Evolutionary conservation across 1,140 invertebrate species (phyloP).

Genomic region (Drosophila suzukii): DNA sequence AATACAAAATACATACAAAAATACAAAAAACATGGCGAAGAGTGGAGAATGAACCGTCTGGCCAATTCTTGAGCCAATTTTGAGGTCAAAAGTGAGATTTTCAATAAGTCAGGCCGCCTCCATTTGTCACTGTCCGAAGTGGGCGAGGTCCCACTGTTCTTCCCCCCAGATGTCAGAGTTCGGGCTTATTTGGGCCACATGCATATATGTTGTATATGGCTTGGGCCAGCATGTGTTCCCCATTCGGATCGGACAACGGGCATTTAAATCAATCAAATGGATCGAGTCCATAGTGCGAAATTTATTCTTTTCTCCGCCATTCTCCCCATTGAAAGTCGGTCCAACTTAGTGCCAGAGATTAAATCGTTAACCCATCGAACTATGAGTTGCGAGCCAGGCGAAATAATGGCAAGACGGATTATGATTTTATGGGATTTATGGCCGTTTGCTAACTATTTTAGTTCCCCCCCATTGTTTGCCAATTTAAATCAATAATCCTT

Average conservation of each 20-base stretch:
- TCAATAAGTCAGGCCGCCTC: constrained; percentile 37
- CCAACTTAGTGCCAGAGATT: constrained; percentile 1
- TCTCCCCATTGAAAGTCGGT: neutral
- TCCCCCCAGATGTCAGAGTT: constrained; percentile 35
- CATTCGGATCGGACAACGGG: constrained; percentile 15
- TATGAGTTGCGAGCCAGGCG: neutral
- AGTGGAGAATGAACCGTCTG: neutral
- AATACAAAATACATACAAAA: constrained; percentile 31
- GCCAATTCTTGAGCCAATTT: constrained; percentile 40
- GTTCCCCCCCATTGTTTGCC: neutral
- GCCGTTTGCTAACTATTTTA: neutral
- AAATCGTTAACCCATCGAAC: constrained; percentile 9
- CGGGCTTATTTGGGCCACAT: constrained; percentile 11
- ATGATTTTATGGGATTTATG: neutral
- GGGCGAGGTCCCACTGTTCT: constrained; percentile 27
- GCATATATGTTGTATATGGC: neutral
- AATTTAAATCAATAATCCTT: neutral
- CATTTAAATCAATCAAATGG: constrained; percentile 45
- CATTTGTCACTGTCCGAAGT: constrained; percentile 59
- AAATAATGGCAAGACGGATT: neutral
- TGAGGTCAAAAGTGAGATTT: constrained; percentile 77
- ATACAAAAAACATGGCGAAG: neutral
- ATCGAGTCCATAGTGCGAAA: constrained; percentile 14
- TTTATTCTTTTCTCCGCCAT: constrained; percentile 27
- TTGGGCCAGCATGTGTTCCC: constrained; percentile 23